Conservation (phyloP, 2,113 vertebrate species). For the Podarcis cretensis region DNA sequence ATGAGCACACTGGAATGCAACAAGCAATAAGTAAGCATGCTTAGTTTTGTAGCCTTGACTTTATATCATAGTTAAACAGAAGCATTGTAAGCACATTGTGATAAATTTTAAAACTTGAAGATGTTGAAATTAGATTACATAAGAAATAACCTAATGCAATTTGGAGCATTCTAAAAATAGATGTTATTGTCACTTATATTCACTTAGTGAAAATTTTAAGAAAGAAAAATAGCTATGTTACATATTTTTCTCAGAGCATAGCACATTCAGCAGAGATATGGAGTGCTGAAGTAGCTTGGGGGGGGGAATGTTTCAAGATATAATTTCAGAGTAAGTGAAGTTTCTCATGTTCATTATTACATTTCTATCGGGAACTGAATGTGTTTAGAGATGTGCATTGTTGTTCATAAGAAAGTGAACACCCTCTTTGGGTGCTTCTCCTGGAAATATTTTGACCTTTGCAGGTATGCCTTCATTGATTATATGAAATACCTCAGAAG, state of each 20-base stretch:
- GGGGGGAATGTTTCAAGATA: slow-evolving; percentile 33
- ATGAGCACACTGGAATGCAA: background rate
- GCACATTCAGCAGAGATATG: slow-evolving; percentile 29
- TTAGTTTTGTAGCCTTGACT: background rate
- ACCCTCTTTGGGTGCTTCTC: slow-evolving; percentile 11
- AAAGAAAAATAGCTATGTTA: background rate
- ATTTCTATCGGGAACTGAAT: slow-evolving; percentile 8
- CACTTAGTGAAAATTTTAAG: background rate
- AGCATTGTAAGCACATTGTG: background rate
- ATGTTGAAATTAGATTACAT: background rate
- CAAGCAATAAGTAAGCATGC: background rate
- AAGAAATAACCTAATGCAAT: background rate
- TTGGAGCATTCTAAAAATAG: background rate
- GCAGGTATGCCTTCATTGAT: background rate
- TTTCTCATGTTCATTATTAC: slow-evolving; percentile 16
- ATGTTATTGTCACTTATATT: background rate
- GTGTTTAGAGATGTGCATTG: background rate
- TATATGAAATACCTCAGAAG: background rate
- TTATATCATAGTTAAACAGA: background rate
- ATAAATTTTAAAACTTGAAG: background rate
- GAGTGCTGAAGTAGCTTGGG: slow-evolving; percentile 20
- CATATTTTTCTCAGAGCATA: background rate
- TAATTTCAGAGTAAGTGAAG: slow-evolving; percentile 47
- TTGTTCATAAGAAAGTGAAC: slow-evolving; percentile 21
- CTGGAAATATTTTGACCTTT: slow-evolving; percentile 11